Percentiles rank a stretch among this genome's conserved stretches.
phyloP scores from a whole-genome alignment of 2,113 vertebrate species.

The Odontophorus gujanensis region DNA sequence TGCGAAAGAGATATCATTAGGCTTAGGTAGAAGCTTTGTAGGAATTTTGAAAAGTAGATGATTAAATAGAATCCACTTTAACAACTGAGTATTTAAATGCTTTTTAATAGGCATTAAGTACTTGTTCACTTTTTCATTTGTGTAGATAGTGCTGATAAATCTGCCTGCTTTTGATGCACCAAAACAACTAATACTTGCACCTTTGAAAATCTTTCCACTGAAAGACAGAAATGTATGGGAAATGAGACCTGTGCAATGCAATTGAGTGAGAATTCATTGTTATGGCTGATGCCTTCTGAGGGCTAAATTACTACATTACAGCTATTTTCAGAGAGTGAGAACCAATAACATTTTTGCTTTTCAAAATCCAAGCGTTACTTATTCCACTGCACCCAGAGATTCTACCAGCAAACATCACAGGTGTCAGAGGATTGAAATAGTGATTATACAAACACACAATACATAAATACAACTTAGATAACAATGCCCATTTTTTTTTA shows the following conservation, averaged over 20 bases:
- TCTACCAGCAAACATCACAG: not conserved
- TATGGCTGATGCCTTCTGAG: not conserved
- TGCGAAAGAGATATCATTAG: not conserved
- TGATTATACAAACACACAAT: not conserved
- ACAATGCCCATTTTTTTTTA: not conserved
- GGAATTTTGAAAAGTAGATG: not conserved
- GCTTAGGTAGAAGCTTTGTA: not conserved
- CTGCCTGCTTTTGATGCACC: not conserved
- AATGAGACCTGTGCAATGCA: not conserved
- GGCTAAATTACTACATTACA: not conserved
- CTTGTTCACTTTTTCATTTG: not conserved
- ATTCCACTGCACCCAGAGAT: not conserved
- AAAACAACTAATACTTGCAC: not conserved
- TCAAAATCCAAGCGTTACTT: not conserved
- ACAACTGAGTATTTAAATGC: not conserved
- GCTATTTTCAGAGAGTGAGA: not conserved
- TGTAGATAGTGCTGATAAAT: not conserved
- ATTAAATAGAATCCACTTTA: not conserved
- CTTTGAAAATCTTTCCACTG: not conserved
- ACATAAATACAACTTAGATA: not conserved
- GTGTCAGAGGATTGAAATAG: not conserved
- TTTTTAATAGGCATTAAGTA: not conserved
- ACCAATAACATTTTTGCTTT: not conserved
- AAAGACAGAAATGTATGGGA: not conserved
- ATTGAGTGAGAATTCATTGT: fast-evolving